Conservation (phyloP, 2,797 vertebrate species). For the Rachycentron canadum region DNA sequence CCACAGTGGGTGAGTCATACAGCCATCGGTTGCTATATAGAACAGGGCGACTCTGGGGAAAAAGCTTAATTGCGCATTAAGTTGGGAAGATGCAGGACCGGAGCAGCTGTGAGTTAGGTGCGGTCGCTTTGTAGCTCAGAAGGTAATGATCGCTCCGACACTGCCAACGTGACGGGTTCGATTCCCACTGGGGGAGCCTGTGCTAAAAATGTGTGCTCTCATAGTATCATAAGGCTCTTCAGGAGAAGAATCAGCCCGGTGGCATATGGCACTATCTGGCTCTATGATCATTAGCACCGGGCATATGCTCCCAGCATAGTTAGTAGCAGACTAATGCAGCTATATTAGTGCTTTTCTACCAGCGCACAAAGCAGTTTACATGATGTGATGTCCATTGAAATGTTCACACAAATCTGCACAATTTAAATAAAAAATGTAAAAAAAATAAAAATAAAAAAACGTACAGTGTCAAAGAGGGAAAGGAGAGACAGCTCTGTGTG, state of each 20-base stretch:
- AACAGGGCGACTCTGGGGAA: conserved; percentile 10
- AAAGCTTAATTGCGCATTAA: conserved; percentile 43
- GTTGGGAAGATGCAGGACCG: conserved; percentile 11
- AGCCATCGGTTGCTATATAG: conserved; percentile 26
- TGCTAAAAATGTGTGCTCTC: conserved; percentile 24
- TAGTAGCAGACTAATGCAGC: background rate
- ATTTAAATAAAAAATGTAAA: background rate
- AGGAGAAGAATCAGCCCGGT: conserved; percentile 19
- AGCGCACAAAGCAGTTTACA: background rate
- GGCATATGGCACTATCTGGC: background rate
- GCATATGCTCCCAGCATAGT: background rate
- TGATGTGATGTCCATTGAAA: too few relatives aligned
- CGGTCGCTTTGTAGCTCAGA: conserved; percentile 15
- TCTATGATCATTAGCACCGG: conserved; percentile 1
- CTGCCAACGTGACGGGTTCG: background rate
- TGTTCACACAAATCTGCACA: background rate
- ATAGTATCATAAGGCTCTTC: background rate
- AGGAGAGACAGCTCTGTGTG: background rate
- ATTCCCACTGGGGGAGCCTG: background rate
- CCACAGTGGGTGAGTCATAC: conserved; percentile 41
- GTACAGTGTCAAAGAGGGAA: background rate
- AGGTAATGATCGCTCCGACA: background rate
- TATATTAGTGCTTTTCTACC: background rate
- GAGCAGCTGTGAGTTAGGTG: background rate
- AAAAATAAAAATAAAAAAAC: background rate